Conservation (phyloP, 2,888 invertebrate species). For the Leptinotarsa peninsularis region DNA sequence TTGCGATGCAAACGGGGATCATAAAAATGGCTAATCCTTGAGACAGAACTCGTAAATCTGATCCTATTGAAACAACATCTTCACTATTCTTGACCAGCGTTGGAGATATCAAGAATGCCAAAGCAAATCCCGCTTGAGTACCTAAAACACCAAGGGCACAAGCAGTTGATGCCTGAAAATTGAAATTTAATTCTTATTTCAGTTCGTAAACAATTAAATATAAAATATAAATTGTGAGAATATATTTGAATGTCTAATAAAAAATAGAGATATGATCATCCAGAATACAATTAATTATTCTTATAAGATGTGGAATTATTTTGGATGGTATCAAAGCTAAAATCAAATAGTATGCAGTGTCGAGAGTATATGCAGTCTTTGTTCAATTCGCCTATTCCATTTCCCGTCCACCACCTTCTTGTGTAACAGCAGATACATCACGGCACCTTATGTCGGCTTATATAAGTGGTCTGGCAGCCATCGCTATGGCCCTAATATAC, state of each 20-base stretch:
- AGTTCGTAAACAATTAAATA: not conserved
- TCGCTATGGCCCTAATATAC: too few relatives aligned
- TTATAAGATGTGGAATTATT: too few relatives aligned
- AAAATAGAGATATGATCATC: too few relatives aligned
- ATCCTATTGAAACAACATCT: conserved; percentile 53
- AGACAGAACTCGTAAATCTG: conserved; percentile 68
- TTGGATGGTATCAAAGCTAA: too few relatives aligned
- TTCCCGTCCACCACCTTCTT: too few relatives aligned
- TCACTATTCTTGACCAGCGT: conserved; percentile 59
- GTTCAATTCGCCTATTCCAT: too few relatives aligned
- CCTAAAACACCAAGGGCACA: conserved; percentile 81
- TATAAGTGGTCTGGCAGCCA: too few relatives aligned
- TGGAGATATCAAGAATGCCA: conserved; percentile 67
- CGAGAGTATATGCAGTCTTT: too few relatives aligned
- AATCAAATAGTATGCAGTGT: too few relatives aligned
- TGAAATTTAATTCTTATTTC: conserved; percentile 3
- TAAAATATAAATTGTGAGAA: not conserved
- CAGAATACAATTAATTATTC: too few relatives aligned
- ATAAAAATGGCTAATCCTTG: conserved; percentile 70
- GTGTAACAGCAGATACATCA: too few relatives aligned
- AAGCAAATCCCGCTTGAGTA: conserved; percentile 77
- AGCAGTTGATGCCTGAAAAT: conserved; percentile 69
- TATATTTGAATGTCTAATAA: not conserved
- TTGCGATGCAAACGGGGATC: conserved; percentile 55
- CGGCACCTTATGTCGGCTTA: too few relatives aligned